A percentile compares a stretch with the other conserved stretches of the same genome.
phyloP scores from a whole-genome alignment of 2,113 vertebrate genomes.

The Hyla sarda region DNA sequence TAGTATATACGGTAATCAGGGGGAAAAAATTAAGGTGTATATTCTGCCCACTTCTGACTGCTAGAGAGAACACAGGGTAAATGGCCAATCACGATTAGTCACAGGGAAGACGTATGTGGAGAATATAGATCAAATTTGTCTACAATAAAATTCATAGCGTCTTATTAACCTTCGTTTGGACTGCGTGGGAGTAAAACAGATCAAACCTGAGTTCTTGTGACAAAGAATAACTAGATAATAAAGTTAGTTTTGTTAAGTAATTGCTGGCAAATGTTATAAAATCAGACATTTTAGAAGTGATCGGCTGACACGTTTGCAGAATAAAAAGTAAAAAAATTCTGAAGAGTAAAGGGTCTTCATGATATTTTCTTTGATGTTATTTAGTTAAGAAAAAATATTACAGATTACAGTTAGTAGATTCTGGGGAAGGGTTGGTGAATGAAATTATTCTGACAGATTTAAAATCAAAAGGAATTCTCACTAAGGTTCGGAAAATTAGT shows the following conservation, averaged over 20 bases:
- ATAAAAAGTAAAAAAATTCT: not conserved
- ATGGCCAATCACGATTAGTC: constrained; percentile 23
- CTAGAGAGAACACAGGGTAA: constrained; percentile 7
- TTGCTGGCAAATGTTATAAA: not conserved
- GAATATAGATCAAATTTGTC: constrained; percentile 6
- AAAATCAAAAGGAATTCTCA: too few relatives aligned
- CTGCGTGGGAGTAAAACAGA: constrained; percentile 24
- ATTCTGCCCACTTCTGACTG: constrained; percentile 1
- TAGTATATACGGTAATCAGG: too few relatives aligned
- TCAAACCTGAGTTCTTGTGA: constrained; percentile 30
- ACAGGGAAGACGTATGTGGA: not conserved
- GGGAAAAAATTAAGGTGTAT: not conserved
- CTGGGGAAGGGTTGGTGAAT: too few relatives aligned
- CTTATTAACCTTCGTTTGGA: constrained; percentile 37
- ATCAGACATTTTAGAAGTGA: not conserved
- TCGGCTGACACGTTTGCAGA: not conserved
- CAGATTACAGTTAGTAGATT: too few relatives aligned
- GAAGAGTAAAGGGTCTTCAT: not conserved
- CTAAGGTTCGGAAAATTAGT: too few relatives aligned
- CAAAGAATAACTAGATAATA: constrained; percentile 36
- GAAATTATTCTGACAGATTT: too few relatives aligned
- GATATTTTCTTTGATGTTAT: not conserved
- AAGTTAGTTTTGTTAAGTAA: constrained; percentile 15
- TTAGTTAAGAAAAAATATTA: too few relatives aligned
- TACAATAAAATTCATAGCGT: constrained; percentile 25